Base-by-base conservation (phyloP, 1,140 invertebrate genomes). In the Conopomorpha cramerella region DNA sequence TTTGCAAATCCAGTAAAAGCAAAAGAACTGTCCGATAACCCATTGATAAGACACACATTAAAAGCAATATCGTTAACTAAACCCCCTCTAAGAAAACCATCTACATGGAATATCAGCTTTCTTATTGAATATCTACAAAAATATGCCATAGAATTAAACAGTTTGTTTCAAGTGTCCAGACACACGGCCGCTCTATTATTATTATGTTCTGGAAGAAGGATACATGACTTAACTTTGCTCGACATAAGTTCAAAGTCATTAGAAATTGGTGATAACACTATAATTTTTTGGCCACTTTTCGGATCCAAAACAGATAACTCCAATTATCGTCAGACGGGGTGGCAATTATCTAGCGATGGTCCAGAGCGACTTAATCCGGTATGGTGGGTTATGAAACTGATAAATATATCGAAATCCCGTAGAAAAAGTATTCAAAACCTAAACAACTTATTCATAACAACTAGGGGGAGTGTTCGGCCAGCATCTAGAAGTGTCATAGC, bases 291-390 rank as follows among this genome's bases (percentile, higher is more conserved):
- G 55, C 57, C 55, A 12, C 10, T 2, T 2, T 57, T 57, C 38
- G 55, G 51, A 2, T 60, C 51, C 6, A 57, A 58, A 33, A 57
- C 56, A 1, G 56, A 57, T 34, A 31, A n/a, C 12, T 17, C 17
- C 2, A 38, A 30, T 18, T 33, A 43, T 18, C 16, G 46, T 11
- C 51, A 57, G 33, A 49, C 54, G n/a, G 54, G 56, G 1, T 60
- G 54, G 49, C 16, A 39, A 11, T 15, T 60, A 2, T n/a, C n/a
- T 3, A 16, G 14, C 8, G 11, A 8, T 8, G 27, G 19, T 16
- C 7, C 26, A 2, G 2, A 17, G 3, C 11, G 8, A 8, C 29
- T 27, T 13, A 14, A 39, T n/a, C 10, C 23, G 2, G 28, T 33
- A 8, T 6, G 14, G 8, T 39, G 37, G 37, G 23, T 39, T 8